These are phyloP conservation scores for Calephelis perditalis DNA, from an alignment of 2,888 invertebrate species.

Conservation along the genomic window DNA sequence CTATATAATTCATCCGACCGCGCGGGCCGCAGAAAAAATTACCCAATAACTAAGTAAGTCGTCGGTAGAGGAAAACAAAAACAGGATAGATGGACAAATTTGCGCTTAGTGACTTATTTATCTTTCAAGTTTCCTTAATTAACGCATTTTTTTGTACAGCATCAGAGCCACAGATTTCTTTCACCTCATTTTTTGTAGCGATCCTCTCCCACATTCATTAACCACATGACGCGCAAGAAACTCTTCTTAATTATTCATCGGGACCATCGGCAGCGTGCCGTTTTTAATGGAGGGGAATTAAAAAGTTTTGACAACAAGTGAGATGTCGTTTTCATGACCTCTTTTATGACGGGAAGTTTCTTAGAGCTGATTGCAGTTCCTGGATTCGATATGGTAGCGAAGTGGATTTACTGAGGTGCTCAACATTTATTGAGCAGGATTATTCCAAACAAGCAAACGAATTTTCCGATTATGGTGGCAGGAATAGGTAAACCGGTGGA, in stretches of 20 bases:
- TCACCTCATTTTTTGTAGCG: slow-evolving; percentile 34
- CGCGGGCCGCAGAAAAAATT: slow-evolving; percentile 49
- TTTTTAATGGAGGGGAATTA: slow-evolving; percentile 67
- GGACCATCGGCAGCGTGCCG: slow-evolving; percentile 54
- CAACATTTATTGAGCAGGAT: no score
- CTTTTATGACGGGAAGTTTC: slow-evolving; percentile 64
- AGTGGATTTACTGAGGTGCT: no score
- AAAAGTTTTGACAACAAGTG: slow-evolving; percentile 69
- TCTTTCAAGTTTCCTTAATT: slow-evolving; percentile 58
- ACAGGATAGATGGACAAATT: slow-evolving; percentile 67
- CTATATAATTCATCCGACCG: slow-evolving; percentile 54
- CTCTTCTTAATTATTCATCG: slow-evolving; percentile 72
- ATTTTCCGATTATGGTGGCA: no score
- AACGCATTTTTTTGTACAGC: slow-evolving; percentile 51
- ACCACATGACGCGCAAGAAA: slow-evolving; percentile 71
- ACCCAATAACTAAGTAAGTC: slow-evolving; percentile 59
- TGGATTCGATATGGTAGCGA: no score
- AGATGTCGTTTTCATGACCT: slow-evolving; percentile 56
- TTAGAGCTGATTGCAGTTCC: not conserved
- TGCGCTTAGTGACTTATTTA: slow-evolving; percentile 69
- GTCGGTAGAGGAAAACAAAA: slow-evolving; percentile 48
- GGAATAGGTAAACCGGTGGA: no score
- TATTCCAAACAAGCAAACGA: no score
- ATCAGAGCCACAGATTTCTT: slow-evolving; percentile 56
- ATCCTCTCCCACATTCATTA: slow-evolving; percentile 71